Percentiles rank a stretch among this genome's conserved stretches.
phyloP scores from a whole-genome alignment of 2,888 invertebrate species.

The Serripes groenlandicus region DNA sequence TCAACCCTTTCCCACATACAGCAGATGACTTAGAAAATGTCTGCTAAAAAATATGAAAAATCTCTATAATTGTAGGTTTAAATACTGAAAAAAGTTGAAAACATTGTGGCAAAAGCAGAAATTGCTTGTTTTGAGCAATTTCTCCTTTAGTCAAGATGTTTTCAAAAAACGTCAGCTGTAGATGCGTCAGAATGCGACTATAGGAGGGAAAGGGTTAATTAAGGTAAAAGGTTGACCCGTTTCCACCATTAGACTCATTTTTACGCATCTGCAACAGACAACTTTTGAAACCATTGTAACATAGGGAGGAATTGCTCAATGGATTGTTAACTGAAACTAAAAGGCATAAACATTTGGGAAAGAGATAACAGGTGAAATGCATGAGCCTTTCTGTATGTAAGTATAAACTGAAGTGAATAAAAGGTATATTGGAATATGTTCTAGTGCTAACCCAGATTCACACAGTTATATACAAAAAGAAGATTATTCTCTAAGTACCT shows the following conservation, averaged over 20 bases:
- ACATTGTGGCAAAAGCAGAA: background rate
- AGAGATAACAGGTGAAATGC: background rate
- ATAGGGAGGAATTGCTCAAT: no score
- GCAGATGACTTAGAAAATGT: no score
- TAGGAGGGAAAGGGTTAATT: no score
- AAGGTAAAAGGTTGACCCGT: no score
- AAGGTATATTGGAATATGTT: slow-evolving; percentile 25
- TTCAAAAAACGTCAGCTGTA: background rate
- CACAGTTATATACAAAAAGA: slow-evolving; percentile 28
- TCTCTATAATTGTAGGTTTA: no score
- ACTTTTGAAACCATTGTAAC: no score
- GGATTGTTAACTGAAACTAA: background rate
- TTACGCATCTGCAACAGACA: no score
- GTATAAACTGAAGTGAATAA: background rate
- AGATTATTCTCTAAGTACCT: slow-evolving; percentile 63
- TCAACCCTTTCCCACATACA: no score
- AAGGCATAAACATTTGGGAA: background rate
- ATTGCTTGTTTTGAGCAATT: background rate
- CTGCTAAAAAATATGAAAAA: no score
- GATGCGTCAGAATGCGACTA: no score
- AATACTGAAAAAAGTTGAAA: no score
- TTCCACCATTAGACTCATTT: no score
- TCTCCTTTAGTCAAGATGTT: background rate
- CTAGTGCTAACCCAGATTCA: slow-evolving; percentile 57
- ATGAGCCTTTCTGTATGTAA: slow-evolving; percentile 10